These are phyloP conservation scores for Thamnaconus septentrionalis DNA, from an alignment of 2,113 vertebrate genomes.

Conservation along the genomic window DNA sequence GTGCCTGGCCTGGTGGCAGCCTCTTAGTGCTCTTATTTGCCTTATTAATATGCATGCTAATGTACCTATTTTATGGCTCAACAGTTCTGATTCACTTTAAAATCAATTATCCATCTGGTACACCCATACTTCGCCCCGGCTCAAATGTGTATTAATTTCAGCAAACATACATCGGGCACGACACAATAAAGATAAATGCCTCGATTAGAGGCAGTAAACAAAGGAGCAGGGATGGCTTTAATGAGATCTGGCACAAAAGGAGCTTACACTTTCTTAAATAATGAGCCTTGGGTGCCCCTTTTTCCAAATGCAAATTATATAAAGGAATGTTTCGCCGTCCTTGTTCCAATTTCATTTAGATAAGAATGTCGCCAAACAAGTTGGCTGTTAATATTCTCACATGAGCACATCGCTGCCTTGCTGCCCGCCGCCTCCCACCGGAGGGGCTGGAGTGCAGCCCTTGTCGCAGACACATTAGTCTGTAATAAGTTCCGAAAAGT, in stretches of 20 bases:
- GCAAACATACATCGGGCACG: slow-evolving; percentile 78
- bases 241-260: slow-evolving; percentile 80
- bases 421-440: slow-evolving; percentile 60
- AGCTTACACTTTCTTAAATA: slow-evolving; percentile 81
- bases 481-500: slow-evolving; percentile 75
- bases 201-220: slow-evolving; percentile 80
- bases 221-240: slow-evolving; percentile 75
- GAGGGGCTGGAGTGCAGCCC: slow-evolving; percentile 57
- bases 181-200: slow-evolving; percentile 82
- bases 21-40: slow-evolving; percentile 66
- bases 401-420: slow-evolving; percentile 75
- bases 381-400: slow-evolving; percentile 78
- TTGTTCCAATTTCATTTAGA: slow-evolving; percentile 81
- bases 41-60: slow-evolving; percentile 82
- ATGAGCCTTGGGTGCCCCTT: slow-evolving; percentile 70
- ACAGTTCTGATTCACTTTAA: slow-evolving; percentile 78
- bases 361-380: slow-evolving; percentile 76
- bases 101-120: slow-evolving; percentile 82
- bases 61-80: slow-evolving; percentile 81
- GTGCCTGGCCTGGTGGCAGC: slow-evolving; percentile 54
- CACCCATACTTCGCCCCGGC: slow-evolving; percentile 64
- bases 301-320: slow-evolving; percentile 78
- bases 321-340: slow-evolving; percentile 76
- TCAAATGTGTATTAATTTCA: slow-evolving; percentile 81
- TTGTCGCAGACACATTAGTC: slow-evolving; percentile 59